Base-by-base conservation (phyloP, 2,797 vertebrate species). In the Hoplostethus atlanticus region DNA sequence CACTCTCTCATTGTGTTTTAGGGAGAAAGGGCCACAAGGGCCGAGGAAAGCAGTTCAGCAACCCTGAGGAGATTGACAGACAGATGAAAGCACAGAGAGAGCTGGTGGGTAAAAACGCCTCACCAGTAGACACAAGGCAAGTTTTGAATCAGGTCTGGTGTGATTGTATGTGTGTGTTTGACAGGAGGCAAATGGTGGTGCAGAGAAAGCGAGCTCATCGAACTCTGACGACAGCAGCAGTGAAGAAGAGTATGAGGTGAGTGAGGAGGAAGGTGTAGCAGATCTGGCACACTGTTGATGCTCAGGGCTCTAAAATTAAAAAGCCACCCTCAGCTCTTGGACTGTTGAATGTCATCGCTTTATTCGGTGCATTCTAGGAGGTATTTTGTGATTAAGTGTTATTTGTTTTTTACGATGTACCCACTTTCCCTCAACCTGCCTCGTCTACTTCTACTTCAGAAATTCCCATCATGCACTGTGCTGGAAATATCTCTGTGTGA, bases 1-100 rank as follows among this genome's bases (percentile, higher is more conserved):
- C 54, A 67, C 63, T 30, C 1, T 89, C 81, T 46, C 16, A 0
- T 52, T 64, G n/a, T 68, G 16, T 73, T 80, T 34, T 68, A 96
- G 95, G 95, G 0, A 96, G 94, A 89, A 95, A 93, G 63, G 87
- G 94, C 61, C 93, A 96, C 77, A 96, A 95, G 76, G 95, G 95
- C 76, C 83, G 95, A 57, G 93, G 94, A 59, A 96, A 96, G 86
- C 94, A 95, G 76, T 96, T 95, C 80, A 95, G 93, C 88, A 95
- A 95, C 76, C 95, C 95, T 0, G 95, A 96, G 54, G 95, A 96
- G 86, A 95, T 96, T 16, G 95, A 96, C 73, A 65, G 95, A 38
- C 95, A 96, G 79, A 96, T 96, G 95, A 92, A 15, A 61, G 91
- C 79, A 0, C 94, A 96, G 85, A 92, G 76, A 64, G 93, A 94